A percentile compares a stretch with the other conserved stretches of the same genome.
Evolutionary conservation across 2,113 vertebrate species (phyloP).

Genomic region (Bambusicola thoracicus): DNA sequence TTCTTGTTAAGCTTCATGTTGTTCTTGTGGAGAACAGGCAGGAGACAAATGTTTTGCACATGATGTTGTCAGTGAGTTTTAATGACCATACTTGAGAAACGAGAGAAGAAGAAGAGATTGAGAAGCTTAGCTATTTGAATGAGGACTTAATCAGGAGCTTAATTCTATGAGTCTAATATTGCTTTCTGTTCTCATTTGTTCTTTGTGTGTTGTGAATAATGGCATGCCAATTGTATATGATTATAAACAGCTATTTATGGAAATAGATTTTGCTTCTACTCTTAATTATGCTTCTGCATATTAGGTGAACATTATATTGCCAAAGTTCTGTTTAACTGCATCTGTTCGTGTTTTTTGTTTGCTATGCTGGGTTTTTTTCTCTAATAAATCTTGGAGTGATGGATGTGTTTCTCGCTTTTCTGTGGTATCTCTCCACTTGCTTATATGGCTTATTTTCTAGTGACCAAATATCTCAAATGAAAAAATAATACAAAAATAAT

Average conservation of each 20-base stretch:
- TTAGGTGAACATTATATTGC: constrained; percentile 49
- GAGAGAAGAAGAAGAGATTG: constrained; percentile 21
- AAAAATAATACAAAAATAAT: not conserved
- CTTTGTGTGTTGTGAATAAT: constrained; percentile 66
- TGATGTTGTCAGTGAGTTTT: constrained; percentile 47
- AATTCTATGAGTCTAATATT: constrained; percentile 48
- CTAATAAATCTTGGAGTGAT: not conserved
- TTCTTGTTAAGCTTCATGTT: constrained; percentile 23
- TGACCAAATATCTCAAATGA: not conserved
- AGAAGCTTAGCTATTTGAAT: constrained; percentile 30
- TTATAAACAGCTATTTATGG: constrained; percentile 65
- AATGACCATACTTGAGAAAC: constrained; percentile 36
- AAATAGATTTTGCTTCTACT: constrained; percentile 44
- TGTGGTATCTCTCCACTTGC: not conserved
- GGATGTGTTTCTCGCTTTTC: not conserved
- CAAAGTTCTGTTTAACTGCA: constrained; percentile 38
- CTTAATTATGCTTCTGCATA: constrained; percentile 62
- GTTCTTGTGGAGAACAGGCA: not conserved
- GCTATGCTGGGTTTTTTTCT: constrained; percentile 27
- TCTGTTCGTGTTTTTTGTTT: constrained; percentile 1
- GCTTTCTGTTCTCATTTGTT: constrained; percentile 58
- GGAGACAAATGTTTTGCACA: constrained; percentile 49
- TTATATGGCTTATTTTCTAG: not conserved
- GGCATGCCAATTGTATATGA: constrained; percentile 55
- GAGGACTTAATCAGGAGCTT: constrained; percentile 64